Percentiles rank a stretch among this genome's conserved stretches.
These are phyloP conservation scores for Egretta garzetta DNA, from an alignment of 2,113 vertebrate genomes.

Conservation along the genomic window DNA sequence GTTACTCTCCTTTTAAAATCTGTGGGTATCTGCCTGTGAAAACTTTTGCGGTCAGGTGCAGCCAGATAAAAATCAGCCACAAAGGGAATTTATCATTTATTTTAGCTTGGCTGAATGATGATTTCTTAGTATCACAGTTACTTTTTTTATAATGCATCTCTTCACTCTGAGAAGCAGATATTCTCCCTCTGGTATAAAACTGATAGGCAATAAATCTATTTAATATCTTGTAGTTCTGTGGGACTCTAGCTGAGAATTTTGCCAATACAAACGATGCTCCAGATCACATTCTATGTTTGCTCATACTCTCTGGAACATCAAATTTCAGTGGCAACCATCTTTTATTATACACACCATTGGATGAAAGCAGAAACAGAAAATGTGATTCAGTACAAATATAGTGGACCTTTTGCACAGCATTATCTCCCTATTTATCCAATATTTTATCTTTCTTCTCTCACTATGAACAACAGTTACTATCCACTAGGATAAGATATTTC, in stretches of 20 bases:
- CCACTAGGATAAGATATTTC: background rate
- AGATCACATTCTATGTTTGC: constrained; percentile 54
- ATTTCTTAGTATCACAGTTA: constrained; percentile 46
- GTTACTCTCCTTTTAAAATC: background rate
- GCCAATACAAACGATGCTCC: constrained; percentile 47
- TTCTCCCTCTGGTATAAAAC: constrained; percentile 66
- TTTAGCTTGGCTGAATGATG: constrained; percentile 49
- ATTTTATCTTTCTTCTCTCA: background rate
- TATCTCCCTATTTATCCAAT: background rate
- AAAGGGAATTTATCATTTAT: constrained; percentile 57
- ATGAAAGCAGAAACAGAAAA: constrained; percentile 4
- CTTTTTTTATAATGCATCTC: constrained; percentile 60
- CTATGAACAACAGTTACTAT: background rate
- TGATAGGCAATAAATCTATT: constrained; percentile 70
- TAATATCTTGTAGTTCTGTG: constrained; percentile 62
- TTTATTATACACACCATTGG: constrained; percentile 27
- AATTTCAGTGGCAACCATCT: constrained; percentile 58
- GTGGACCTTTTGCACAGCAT: background rate
- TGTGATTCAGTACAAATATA: background rate
- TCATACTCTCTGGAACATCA: constrained; percentile 44
- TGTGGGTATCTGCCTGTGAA: background rate
- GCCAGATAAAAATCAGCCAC: constrained; percentile 39
- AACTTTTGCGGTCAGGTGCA: constrained; percentile 32
- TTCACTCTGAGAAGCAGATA: constrained; percentile 48
- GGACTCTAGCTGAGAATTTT: constrained; percentile 56